Evolutionary conservation across 2,113 vertebrate genomes (phyloP).

Genomic region (Ceyx margarethae): DNA sequence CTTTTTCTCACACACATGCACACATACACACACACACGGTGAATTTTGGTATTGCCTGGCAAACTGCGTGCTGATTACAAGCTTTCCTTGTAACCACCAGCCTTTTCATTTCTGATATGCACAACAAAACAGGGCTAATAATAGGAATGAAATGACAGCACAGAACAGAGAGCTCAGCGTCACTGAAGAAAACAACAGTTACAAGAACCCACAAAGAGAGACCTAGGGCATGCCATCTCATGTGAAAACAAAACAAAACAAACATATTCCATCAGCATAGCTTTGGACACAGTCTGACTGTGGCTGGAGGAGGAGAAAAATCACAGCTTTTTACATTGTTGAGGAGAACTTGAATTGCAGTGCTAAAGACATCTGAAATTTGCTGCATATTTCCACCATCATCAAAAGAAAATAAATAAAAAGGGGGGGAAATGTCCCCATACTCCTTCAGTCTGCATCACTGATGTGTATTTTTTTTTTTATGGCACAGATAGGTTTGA

Average conservation of each 20-base stretch:
- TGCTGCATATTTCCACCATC: not conserved
- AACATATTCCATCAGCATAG: not conserved
- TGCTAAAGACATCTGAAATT: not conserved
- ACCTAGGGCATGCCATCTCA: conserved; percentile 58
- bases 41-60: conserved; percentile 63
- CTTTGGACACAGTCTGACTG: not conserved
- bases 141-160: conserved; percentile 74
- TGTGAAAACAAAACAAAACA: conserved; percentile 62
- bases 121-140: conserved; percentile 75
- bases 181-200: conserved; percentile 67
- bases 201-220: conserved; percentile 65
- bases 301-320: conserved; percentile 37
- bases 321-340: conserved; percentile 36
- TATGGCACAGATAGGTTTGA: not conserved
- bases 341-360: not conserved
- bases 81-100: conserved; percentile 66
- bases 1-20: not conserved
- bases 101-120: conserved; percentile 75
- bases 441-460: not conserved
- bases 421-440: not conserved
- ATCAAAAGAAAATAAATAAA: not conserved
- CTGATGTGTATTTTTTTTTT: not conserved
- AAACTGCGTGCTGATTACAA: conserved; percentile 72
- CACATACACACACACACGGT: not conserved
- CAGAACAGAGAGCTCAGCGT: conserved; percentile 62